phyloP scores from a whole-genome alignment of 2,797 vertebrate genomes.

The Scomberomorus guttatus region DNA sequence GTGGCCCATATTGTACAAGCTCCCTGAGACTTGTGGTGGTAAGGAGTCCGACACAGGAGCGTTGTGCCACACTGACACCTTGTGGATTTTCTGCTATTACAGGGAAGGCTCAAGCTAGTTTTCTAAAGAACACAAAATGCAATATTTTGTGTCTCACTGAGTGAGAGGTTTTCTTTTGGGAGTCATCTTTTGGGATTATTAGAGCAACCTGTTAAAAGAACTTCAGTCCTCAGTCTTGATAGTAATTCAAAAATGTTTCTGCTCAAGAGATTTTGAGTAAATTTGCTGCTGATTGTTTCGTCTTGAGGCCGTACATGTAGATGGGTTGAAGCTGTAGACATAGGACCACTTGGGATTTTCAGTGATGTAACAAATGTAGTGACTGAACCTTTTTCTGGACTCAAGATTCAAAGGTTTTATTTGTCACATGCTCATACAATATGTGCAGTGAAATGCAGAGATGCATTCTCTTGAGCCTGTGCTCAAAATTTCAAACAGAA shows the following conservation, averaged over 20 bases:
- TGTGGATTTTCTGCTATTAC: conserved; percentile 36
- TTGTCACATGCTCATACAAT: too few relatives aligned
- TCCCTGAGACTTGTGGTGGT: not conserved
- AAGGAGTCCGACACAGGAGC: not conserved
- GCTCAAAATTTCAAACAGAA: too few relatives aligned
- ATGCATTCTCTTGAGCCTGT: too few relatives aligned
- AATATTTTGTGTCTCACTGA: not conserved
- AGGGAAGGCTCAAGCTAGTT: not conserved
- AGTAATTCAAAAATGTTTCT: too few relatives aligned
- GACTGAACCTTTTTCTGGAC: not conserved
- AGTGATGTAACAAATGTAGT: not conserved
- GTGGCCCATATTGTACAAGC: conserved; percentile 39
- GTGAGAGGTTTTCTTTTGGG: not conserved
- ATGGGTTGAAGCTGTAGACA: too few relatives aligned
- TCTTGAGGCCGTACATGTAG: too few relatives aligned
- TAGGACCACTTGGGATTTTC: not conserved
- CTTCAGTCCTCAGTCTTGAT: too few relatives aligned
- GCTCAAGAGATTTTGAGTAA: not conserved
- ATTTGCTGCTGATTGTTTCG: not conserved
- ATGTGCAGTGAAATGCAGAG: too few relatives aligned
- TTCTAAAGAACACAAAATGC: not conserved
- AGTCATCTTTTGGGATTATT: not conserved
- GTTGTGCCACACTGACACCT: conserved; percentile 66
- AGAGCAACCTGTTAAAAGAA: not conserved
- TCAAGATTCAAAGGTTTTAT: not conserved